Percentiles rank a stretch among this genome's conserved stretches.
phyloP scores from a whole-genome alignment of 2,888 invertebrate genomes.

The Drosophila longiperda region DNA sequence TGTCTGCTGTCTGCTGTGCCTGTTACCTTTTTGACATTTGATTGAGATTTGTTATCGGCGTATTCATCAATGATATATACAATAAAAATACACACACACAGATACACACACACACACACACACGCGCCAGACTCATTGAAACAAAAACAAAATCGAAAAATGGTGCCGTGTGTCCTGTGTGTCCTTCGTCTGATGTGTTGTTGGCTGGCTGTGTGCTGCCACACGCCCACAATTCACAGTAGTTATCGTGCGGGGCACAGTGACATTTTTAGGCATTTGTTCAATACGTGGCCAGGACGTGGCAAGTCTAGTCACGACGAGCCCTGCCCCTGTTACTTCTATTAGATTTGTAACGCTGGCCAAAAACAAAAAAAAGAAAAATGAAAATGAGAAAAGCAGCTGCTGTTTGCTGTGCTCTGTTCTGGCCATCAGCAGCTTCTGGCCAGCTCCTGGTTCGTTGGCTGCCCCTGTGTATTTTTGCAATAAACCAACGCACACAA shows the following conservation, averaged over 20 bases:
- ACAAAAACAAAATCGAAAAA: slow-evolving; percentile 19
- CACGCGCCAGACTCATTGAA: slow-evolving; percentile 41
- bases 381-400: slow-evolving; percentile 58
- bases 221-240: slow-evolving; percentile 56
- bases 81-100: slow-evolving; percentile 71
- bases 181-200: slow-evolving; percentile 5
- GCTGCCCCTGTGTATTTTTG: slow-evolving; percentile 64
- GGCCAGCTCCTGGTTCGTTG: slow-evolving; percentile 21
- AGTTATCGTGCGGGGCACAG: slow-evolving; percentile 66
- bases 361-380: slow-evolving; percentile 13
- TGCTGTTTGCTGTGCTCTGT: slow-evolving; percentile 57
- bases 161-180: slow-evolving; percentile 5
- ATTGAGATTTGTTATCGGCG: slow-evolving; percentile 85
- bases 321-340: slow-evolving; percentile 61
- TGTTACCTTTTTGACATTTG: slow-evolving; percentile 85
- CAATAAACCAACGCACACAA: slow-evolving; percentile 63
- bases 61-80: slow-evolving; percentile 84
- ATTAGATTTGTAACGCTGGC: slow-evolving; percentile 58
- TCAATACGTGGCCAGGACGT: slow-evolving; percentile 40
- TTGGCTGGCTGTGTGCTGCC: slow-evolving; percentile 5
- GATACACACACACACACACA: neutral
- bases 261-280: slow-evolving; percentile 79
- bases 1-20: slow-evolving; percentile 52
- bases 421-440: slow-evolving; percentile 13
- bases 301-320: slow-evolving; percentile 12